Conservation (phyloP, 2,797 vertebrate species). For the Pteropus rufus region DNA sequence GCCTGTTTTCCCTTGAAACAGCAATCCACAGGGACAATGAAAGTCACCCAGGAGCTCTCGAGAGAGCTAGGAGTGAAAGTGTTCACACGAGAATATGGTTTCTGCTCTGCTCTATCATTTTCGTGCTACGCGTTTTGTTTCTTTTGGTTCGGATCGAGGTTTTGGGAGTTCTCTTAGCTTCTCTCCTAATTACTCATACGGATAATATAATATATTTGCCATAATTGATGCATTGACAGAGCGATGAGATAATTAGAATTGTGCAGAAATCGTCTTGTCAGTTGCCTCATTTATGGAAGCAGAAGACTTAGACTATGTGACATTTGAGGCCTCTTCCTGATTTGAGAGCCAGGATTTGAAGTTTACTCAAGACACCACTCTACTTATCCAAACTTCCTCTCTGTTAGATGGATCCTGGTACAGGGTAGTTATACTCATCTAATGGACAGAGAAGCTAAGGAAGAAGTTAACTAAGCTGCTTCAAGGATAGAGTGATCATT, state of each 20-base stretch:
- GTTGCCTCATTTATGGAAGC: background rate
- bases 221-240: background rate
- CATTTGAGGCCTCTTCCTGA: background rate
- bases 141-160: background rate
- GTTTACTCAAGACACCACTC: background rate
- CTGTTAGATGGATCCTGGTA: background rate
- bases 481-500: background rate
- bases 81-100: background rate
- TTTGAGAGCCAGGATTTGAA: background rate
- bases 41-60: background rate
- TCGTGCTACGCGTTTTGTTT: background rate
- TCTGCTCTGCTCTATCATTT: background rate
- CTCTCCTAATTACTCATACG: background rate
- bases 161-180: background rate
- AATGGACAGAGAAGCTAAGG: background rate
- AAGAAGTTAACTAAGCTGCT: constrained; percentile 43
- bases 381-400: background rate
- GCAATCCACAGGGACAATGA: background rate
- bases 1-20: background rate
- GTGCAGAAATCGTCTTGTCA: background rate
- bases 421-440: background rate
- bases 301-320: background rate
- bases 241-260: background rate
- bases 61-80: background rate
- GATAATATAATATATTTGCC: background rate